phyloP scores from a whole-genome alignment of 1,140 invertebrate species.

The Luehdorfia chinensis region DNA sequence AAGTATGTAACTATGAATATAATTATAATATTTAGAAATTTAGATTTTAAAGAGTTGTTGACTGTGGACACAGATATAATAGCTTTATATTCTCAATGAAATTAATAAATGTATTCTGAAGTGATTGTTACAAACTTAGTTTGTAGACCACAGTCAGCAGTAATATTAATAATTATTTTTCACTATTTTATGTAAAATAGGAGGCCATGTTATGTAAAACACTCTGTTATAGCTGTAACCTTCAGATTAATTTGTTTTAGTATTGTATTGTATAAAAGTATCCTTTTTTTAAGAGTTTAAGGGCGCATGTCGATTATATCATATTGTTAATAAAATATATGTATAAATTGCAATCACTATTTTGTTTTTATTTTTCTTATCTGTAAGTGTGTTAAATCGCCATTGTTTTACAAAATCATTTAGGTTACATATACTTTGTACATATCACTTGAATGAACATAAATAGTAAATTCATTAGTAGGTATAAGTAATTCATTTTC shows the following conservation, averaged over 20 bases:
- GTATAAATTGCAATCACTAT: constrained; percentile 65
- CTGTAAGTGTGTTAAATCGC: no score
- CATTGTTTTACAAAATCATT: no score
- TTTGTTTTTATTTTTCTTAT: no score
- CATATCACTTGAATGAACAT: no score
- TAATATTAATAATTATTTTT: constrained; percentile 33
- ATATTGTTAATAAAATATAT: constrained; percentile 76
- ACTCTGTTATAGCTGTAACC: constrained; percentile 49
- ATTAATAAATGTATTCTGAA: constrained; percentile 13
- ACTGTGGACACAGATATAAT: constrained; percentile 31
- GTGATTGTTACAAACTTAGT: constrained; percentile 5
- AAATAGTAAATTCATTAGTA: no score
- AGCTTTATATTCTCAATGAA: constrained; percentile 5
- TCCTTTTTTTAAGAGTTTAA: constrained; percentile 60
- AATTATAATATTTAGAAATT: constrained; percentile 36
- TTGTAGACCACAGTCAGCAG: constrained; percentile 31
- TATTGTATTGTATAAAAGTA: constrained; percentile 57
- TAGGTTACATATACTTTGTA: no score
- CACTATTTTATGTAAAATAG: constrained; percentile 58
- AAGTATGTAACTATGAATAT: constrained; percentile 44
- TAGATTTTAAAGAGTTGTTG: constrained; percentile 41
- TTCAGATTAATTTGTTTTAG: constrained; percentile 53
- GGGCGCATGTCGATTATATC: constrained; percentile 70
- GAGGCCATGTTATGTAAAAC: constrained; percentile 55
- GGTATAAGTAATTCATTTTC: no score